Conservation (phyloP, 1,140 invertebrate species). For the Andrena cerasifolii region DNA sequence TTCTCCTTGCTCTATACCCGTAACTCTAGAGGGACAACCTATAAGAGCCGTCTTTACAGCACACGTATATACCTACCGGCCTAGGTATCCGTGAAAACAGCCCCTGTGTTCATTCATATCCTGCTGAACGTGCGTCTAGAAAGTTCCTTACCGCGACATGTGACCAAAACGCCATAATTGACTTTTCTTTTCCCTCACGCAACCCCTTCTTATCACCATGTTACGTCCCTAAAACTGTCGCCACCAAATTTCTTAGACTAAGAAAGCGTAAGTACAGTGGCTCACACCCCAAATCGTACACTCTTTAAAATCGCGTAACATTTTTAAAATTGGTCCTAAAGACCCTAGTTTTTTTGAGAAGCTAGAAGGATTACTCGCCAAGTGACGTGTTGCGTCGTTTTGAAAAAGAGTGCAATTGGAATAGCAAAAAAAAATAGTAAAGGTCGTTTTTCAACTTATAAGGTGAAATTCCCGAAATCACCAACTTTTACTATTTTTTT, state of each 20-base stretch:
- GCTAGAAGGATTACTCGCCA: no score
- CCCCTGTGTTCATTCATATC: conserved; percentile 61
- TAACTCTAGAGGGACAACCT: conserved; percentile 35
- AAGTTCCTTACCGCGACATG: conserved; percentile 27
- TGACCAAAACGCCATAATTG: conserved; percentile 27
- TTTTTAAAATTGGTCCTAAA: no score
- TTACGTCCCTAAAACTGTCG: neutral
- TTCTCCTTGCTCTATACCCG: conserved; percentile 23
- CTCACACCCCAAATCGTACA: no score
- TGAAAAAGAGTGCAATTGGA: no score
- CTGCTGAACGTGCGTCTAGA: conserved; percentile 34
- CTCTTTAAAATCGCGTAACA: no score
- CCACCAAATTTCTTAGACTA: neutral
- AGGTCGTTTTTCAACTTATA: no score
- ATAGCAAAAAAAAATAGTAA: no score
- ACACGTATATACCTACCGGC: conserved; percentile 12
- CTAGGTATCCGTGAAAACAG: conserved; percentile 46
- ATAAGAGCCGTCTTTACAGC: conserved; percentile 1
- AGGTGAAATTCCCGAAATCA: no score
- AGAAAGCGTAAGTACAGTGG: no score
- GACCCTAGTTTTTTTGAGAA: no score
- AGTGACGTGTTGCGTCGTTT: no score
- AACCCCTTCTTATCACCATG: neutral
- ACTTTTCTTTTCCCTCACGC: conserved; percentile 15
- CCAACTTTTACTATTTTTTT: no score